Evolutionary conservation across 2,888 invertebrate species (phyloP).

Genomic region (Taphrorychus bicolor): DNA sequence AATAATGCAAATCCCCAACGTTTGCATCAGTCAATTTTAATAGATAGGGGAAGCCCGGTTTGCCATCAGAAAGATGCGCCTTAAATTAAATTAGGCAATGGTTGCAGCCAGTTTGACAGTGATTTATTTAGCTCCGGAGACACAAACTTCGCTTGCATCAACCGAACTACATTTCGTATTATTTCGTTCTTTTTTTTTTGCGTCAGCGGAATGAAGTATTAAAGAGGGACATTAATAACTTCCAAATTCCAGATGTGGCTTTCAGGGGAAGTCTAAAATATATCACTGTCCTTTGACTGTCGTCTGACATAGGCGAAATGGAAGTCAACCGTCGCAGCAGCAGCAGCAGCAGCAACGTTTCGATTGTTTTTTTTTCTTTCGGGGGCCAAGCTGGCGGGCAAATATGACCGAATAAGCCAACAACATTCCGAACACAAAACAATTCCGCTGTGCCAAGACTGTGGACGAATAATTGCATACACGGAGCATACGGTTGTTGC

Average conservation of each 20-base stretch:
- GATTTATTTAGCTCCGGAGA: conserved; percentile 35
- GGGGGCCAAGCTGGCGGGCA: background rate
- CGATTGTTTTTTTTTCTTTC: background rate
- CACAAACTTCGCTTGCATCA: conserved; percentile 27
- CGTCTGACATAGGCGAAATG: conserved; percentile 13
- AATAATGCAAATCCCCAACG: conserved; percentile 27
- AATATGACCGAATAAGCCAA: conserved; percentile 1
- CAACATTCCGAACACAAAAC: conserved; percentile 4
- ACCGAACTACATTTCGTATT: conserved; percentile 26
- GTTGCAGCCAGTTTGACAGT: conserved; percentile 32
- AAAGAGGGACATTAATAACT: conserved; percentile 36
- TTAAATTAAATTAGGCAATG: conserved; percentile 37
- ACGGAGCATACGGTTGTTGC: conserved; percentile 1
- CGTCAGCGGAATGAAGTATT: conserved; percentile 27
- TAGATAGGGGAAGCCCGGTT: conserved; percentile 17
- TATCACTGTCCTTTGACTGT: conserved; percentile 25
- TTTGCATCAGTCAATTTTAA: conserved; percentile 37
- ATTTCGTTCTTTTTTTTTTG: conserved; percentile 25
- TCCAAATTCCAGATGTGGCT: conserved; percentile 31
- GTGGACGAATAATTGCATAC: conserved; percentile 5
- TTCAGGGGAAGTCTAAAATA: conserved; percentile 22
- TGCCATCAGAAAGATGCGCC: conserved; percentile 21
- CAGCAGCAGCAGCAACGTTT: background rate
- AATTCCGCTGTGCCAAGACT: conserved; percentile 7
- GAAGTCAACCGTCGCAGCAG: conserved; percentile 7